Evolutionary conservation across 2,113 vertebrate species (phyloP), one percentile per base, ranked within the genome.

Genomic region (Otus sunia): DNA sequence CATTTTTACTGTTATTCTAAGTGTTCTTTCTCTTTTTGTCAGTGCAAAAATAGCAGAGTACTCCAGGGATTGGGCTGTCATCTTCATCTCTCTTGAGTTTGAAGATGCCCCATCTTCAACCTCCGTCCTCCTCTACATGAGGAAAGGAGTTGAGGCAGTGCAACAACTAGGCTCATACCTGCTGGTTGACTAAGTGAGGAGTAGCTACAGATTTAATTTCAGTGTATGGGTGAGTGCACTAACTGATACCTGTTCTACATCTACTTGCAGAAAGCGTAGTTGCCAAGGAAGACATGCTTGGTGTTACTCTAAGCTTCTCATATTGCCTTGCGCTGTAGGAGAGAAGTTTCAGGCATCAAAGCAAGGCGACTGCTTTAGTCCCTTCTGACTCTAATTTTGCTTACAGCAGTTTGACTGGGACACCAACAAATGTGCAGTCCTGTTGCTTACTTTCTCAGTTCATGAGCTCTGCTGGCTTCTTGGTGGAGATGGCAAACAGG

Each of bases 341-440:
- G 56, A 37, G 11, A 37, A 55, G 26, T 52, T 53, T 39, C 21
- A 41, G n/a, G n/a, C 66, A 52, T 47, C 12, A 21, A 47, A 72
- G n/a, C 11, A 50, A 86, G 59, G 39, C 1, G 8, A 60, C 30
- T 0, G 2, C 58, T 84, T 66, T 27, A 12, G 34, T 60, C 49
- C n/a, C 60, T 64, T 73, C 36, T 30, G 39, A 17, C 27, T 12
- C 34, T 16, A 20, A 0, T 80, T 77, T 68, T 49, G 45, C 22
- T 63, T 29, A 0, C 5, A 2, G 37, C 67, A 41, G 25, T 58
- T 63, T 5, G 4, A 36, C 49, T 43, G 63, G 75, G 63, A 37
- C 12, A 4, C 18, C 6, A 22, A 3, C 34, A 77, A 0, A 47
- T 11, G 22, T 47, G 37, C 29, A 32, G 0, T 50, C 13, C 22